phyloP scores from a whole-genome alignment of 2,113 vertebrate genomes.

The Macaca nemestrina region DNA sequence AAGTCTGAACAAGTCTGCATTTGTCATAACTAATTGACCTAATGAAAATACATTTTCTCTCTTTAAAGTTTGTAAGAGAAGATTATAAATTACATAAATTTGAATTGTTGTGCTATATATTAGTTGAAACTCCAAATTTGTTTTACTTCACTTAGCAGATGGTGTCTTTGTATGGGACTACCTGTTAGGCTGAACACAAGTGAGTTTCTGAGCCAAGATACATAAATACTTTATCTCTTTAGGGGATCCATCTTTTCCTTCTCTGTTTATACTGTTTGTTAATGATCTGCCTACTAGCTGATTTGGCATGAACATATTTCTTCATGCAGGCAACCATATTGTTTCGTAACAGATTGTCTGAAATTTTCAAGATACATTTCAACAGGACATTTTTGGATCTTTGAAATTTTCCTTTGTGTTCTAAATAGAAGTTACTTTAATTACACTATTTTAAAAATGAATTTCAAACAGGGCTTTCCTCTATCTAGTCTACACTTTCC shows the following conservation, averaged over 20 bases:
- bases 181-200: slow-evolving; percentile 58
- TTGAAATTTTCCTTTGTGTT: slow-evolving; percentile 44
- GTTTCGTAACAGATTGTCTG: slow-evolving; percentile 41
- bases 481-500: background rate
- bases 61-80: slow-evolving; percentile 58
- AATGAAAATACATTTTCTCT: slow-evolving; percentile 25
- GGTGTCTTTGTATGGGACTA: slow-evolving; percentile 70
- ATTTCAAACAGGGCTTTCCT: background rate
- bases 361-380: slow-evolving; percentile 55
- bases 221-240: slow-evolving; percentile 62
- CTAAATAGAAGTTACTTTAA: slow-evolving; percentile 9
- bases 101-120: background rate
- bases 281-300: slow-evolving; percentile 30
- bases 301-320: slow-evolving; percentile 38
- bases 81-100: slow-evolving; percentile 28
- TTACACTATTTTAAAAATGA: background rate
- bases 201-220: slow-evolving; percentile 51
- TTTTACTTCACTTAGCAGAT: slow-evolving; percentile 73
- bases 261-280: background rate
- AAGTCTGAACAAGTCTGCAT: background rate
- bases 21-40: background rate
- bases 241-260: background rate
- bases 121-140: slow-evolving; percentile 57
- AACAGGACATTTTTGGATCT: slow-evolving; percentile 34
- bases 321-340: slow-evolving; percentile 33